phyloP scores from a whole-genome alignment of 1,140 invertebrate genomes.

The Littorina saxatilis region DNA sequence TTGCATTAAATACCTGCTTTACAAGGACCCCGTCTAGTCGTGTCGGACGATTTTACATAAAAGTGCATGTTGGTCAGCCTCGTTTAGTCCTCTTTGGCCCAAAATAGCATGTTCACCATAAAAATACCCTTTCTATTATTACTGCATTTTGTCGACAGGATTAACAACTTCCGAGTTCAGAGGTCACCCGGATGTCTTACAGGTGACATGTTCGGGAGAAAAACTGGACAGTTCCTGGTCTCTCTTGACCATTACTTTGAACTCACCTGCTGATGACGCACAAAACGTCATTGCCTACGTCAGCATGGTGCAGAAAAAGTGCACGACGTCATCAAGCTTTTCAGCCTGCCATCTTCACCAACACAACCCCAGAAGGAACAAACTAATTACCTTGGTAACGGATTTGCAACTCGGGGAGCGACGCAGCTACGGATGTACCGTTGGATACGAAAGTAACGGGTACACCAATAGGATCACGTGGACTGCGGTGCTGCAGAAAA shows the following conservation, averaged over 20 bases:
- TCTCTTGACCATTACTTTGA: slow-evolving; percentile 28
- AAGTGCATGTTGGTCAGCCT: too few relatives aligned
- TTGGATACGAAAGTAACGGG: slow-evolving; percentile 13
- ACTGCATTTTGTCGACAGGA: too few relatives aligned
- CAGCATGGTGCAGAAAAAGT: slow-evolving; percentile 22
- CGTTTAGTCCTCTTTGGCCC: too few relatives aligned
- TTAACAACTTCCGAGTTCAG: background rate
- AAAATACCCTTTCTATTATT: too few relatives aligned
- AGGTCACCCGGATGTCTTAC: background rate
- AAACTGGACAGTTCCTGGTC: background rate
- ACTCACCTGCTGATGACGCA: background rate
- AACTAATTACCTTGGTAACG: background rate
- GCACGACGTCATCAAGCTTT: slow-evolving; percentile 7
- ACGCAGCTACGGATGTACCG: slow-evolving; percentile 17
- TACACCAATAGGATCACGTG: slow-evolving; percentile 20
- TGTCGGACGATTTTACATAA: too few relatives aligned
- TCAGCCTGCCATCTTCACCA: background rate
- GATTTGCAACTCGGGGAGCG: slow-evolving; percentile 8
- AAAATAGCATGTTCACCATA: too few relatives aligned
- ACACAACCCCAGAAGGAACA: background rate
- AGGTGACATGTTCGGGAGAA: slow-evolving; percentile 25
- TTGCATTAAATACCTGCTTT: too few relatives aligned
- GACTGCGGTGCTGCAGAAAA: background rate
- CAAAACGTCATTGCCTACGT: slow-evolving; percentile 16
- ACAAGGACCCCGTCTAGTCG: too few relatives aligned